Conservation (phyloP, 2,797 vertebrate species). For the Rallus crepitans region DNA sequence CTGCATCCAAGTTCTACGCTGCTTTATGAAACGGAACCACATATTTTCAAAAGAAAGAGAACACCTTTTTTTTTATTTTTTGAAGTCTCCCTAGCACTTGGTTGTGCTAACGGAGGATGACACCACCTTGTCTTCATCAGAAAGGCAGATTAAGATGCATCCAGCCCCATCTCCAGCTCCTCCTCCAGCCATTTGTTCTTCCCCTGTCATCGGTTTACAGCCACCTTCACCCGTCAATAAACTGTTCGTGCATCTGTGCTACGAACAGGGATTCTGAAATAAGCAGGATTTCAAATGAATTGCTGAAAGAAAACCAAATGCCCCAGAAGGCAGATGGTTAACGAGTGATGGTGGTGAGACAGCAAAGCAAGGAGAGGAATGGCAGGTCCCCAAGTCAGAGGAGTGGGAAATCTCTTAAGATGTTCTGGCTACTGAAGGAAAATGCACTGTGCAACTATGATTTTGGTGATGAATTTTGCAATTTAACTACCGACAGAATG, state of each 20-base stretch:
- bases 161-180: background rate
- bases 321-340: background rate
- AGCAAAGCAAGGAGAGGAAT: background rate
- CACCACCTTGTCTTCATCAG: background rate
- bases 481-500: background rate
- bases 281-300: background rate
- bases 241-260: conserved; percentile 26
- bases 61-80: background rate
- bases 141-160: background rate
- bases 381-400: background rate
- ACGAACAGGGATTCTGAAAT: background rate
- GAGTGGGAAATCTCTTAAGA: background rate
- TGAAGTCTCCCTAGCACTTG: background rate
- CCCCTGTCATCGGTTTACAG: background rate
- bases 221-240: conserved; percentile 5
- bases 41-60: background rate
- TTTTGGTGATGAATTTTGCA: background rate
- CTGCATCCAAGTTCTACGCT: background rate
- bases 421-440: background rate
- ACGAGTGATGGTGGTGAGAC: background rate
- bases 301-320: background rate
- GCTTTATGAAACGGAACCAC: background rate
- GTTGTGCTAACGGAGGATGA: background rate
- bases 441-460: background rate
- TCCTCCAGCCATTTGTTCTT: conserved; percentile 23